A percentile compares a stretch with the other conserved stretches of the same genome.
These are phyloP conservation scores for Trichonephila clavipes DNA, from an alignment of 1,140 invertebrate genomes.

Conservation along the genomic window DNA sequence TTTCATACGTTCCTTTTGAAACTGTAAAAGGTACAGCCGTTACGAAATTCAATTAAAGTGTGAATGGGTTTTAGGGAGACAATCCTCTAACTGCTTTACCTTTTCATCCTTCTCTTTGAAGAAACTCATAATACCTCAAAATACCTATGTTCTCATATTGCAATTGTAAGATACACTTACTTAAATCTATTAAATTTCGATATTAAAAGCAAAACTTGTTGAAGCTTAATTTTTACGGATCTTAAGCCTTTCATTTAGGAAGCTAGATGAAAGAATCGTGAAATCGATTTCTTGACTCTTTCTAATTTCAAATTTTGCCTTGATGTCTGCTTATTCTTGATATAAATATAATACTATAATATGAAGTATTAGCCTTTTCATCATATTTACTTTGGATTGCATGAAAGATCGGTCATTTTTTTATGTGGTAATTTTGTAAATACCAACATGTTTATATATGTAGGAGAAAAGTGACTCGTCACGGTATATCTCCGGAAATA, in stretches of 20 bases:
- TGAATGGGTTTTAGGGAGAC: background rate
- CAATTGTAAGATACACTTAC: background rate
- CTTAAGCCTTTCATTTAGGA: background rate
- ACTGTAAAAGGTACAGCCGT: background rate
- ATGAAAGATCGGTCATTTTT: no score
- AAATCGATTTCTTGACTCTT: background rate
- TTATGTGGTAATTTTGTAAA: no score
- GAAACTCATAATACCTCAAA: background rate
- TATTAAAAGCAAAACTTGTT: background rate
- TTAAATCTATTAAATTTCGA: background rate
- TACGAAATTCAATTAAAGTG: slow-evolving; percentile 24
- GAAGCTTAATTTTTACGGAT: background rate
- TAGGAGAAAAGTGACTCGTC: no score
- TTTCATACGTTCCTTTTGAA: background rate
- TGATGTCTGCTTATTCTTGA: background rate
- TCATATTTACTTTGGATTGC: no score
- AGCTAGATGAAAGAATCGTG: background rate
- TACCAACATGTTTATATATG: no score
- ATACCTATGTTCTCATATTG: background rate
- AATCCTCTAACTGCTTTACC: background rate
- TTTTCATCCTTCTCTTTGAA: background rate
- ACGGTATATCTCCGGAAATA: no score
- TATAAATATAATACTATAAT: background rate
- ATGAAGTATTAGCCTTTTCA: no score
- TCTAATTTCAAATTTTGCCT: background rate